Evolutionary conservation across 2,113 vertebrate species (phyloP).

Genomic region (Microcebus jonahi): DNA sequence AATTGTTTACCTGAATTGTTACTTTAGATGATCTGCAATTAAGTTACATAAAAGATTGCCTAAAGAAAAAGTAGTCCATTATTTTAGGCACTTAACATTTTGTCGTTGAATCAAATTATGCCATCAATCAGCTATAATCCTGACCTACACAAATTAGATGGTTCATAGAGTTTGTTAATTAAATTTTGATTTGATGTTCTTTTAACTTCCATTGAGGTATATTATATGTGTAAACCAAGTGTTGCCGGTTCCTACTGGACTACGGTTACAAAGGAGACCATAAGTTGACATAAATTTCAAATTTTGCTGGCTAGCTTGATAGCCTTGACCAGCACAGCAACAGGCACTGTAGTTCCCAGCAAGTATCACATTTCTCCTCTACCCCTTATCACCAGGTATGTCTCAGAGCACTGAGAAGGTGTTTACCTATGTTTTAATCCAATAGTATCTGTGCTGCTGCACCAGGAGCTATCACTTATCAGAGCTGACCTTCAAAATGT

Average conservation of each 20-base stretch:
- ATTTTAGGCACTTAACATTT: constrained; percentile 42
- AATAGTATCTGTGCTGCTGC: background rate
- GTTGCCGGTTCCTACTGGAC: background rate
- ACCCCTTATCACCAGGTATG: background rate
- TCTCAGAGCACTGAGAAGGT: background rate
- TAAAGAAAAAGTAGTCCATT: constrained; percentile 12
- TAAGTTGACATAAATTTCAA: background rate
- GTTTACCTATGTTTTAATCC: background rate
- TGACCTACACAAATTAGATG: background rate
- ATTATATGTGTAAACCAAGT: background rate
- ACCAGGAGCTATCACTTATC: background rate
- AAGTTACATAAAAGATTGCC: constrained; percentile 9
- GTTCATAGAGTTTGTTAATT: background rate
- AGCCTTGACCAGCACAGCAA: background rate
- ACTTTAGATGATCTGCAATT: background rate
- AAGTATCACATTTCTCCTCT: background rate
- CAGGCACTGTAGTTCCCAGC: background rate
- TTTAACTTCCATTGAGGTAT: background rate
- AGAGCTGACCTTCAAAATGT: background rate
- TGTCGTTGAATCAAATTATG: background rate
- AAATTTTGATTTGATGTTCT: background rate
- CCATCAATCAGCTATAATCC: background rate
- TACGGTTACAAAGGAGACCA: background rate
- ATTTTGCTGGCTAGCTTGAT: background rate
- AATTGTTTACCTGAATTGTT: background rate